These are phyloP conservation scores for Atherinomorus stipes DNA, from an alignment of 2,113 vertebrate genomes.

Conservation along the genomic window DNA sequence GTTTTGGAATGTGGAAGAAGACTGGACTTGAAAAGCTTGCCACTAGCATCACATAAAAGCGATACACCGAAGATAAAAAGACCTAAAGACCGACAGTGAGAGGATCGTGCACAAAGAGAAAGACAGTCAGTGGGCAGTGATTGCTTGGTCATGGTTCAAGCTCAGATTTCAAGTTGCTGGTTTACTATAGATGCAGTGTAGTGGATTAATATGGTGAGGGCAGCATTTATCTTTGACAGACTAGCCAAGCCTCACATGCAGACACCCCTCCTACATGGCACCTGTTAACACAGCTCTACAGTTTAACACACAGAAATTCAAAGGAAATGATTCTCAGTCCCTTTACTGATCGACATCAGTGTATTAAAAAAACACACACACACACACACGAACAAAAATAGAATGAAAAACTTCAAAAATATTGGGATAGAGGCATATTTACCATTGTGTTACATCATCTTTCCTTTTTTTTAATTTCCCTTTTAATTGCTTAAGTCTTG, in stretches of 20 bases:
- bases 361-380: too few relatives aligned
- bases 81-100: not conserved
- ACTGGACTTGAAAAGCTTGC: slow-evolving; percentile 51
- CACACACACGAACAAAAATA: too few relatives aligned
- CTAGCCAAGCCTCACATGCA: slow-evolving; percentile 2
- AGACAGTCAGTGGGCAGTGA: slow-evolving; percentile 21
- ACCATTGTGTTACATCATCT: too few relatives aligned
- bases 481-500: too few relatives aligned
- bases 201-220: slow-evolving; percentile 31
- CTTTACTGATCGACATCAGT: too few relatives aligned
- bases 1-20: slow-evolving; percentile 59
- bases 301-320: too few relatives aligned
- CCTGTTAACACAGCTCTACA: slow-evolving; percentile 8
- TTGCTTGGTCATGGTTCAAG: slow-evolving; percentile 45
- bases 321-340: too few relatives aligned
- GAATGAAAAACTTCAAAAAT: too few relatives aligned
- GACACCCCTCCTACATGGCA: not conserved
- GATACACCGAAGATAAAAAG: slow-evolving; percentile 4
- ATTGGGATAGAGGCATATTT: too few relatives aligned
- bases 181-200: slow-evolving; percentile 39
- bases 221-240: slow-evolving; percentile 15
- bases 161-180: slow-evolving; percentile 40
- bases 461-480: too few relatives aligned
- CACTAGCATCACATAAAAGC: slow-evolving; percentile 43
- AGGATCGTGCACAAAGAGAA: not conserved